Conservation (phyloP, 2,113 vertebrate species). For the Phocoena sinus region DNA sequence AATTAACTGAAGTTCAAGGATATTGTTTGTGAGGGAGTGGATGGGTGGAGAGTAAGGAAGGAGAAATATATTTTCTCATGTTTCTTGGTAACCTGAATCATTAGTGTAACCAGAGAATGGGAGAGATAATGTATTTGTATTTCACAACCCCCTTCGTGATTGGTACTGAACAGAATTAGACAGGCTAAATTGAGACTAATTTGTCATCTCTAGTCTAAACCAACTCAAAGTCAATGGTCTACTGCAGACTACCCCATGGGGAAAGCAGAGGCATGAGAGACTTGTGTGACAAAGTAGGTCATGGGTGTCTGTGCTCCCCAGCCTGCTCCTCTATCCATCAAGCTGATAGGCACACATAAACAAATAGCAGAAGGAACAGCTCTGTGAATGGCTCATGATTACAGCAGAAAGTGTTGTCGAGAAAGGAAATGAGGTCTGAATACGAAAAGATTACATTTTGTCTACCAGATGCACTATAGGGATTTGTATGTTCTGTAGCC, state of each 20-base stretch:
- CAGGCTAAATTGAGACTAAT: conserved; percentile 69
- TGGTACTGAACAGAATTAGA: conserved; percentile 58
- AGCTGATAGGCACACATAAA: conserved; percentile 17
- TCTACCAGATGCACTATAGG: background rate
- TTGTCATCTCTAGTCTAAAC: conserved; percentile 52
- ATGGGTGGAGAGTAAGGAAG: background rate
- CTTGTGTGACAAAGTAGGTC: background rate
- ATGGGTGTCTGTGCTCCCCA: background rate
- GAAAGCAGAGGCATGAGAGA: background rate
- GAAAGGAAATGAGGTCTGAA: conserved; percentile 39
- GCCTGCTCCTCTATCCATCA: background rate
- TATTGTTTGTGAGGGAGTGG: background rate
- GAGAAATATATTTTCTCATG: background rate
- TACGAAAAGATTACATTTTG: background rate
- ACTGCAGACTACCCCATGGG: background rate
- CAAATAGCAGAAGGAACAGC: background rate
- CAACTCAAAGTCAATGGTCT: conserved; percentile 44
- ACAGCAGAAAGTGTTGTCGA: conserved; percentile 39
- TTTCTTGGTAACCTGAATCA: conserved; percentile 1
- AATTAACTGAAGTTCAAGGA: conserved; percentile 35
- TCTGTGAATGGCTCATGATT: conserved; percentile 51
- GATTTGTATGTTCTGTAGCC: background rate
- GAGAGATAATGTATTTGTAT: conserved; percentile 44
- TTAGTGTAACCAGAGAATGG: background rate
- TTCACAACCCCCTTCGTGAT: conserved; percentile 26